Evolutionary conservation across 2,888 invertebrate genomes (phyloP).

Genomic region (Trimorus sp.): DNA sequence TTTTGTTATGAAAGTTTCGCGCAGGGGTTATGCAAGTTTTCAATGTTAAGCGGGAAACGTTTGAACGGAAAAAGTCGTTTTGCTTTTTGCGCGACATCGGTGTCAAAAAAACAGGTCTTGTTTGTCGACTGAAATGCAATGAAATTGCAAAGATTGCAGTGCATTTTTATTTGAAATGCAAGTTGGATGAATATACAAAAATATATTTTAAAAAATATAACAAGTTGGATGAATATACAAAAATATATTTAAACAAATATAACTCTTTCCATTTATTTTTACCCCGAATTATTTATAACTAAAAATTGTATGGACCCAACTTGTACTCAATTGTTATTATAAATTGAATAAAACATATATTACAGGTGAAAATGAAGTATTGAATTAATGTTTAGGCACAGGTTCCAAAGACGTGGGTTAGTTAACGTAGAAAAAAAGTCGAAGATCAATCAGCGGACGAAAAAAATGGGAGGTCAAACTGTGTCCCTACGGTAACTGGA

Average conservation of each 20-base stretch:
- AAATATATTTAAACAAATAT: neutral
- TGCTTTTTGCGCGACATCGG: neutral
- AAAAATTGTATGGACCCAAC: no score
- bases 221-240: neutral
- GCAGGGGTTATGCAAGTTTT: constrained; percentile 2
- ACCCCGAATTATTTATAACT: no score
- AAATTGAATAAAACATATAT: no score
- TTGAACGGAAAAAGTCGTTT: neutral
- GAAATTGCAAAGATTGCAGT: no score
- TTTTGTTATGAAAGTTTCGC: constrained; percentile 13
- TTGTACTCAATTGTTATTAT: no score
- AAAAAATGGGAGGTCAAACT: constrained; percentile 6
- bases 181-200: neutral
- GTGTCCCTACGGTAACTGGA: neutral
- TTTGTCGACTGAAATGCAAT: no score
- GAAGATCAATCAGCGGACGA: neutral
- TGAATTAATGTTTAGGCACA: neutral
- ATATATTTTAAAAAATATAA: neutral
- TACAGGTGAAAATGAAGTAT: neutral
- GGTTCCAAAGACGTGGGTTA: neutral
- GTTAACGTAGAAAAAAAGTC: neutral
- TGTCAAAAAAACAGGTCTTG: no score
- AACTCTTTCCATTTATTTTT: no score
- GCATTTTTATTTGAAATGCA: no score
- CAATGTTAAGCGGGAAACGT: neutral